phyloP scores from a whole-genome alignment of 2,797 vertebrate species.

The Iguana delicatissima region DNA sequence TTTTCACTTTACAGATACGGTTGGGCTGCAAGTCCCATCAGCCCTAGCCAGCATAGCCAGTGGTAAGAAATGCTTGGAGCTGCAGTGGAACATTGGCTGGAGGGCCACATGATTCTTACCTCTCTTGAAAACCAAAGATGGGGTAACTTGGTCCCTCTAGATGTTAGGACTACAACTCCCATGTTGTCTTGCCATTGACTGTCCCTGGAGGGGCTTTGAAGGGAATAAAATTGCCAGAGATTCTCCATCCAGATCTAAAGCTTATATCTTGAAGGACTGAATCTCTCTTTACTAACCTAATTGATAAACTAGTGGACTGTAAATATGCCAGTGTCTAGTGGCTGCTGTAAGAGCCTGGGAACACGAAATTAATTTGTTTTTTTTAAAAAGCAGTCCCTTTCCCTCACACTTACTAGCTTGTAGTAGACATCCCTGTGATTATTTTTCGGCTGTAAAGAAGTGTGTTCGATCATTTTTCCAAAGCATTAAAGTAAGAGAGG shows the following conservation, averaged over 20 bases:
- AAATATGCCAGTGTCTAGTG: background rate
- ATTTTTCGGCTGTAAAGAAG: background rate
- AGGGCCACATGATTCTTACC: too few species aligned
- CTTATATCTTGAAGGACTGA: background rate
- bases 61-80: too few species aligned
- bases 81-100: too few species aligned
- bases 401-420: background rate
- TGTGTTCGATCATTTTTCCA: background rate
- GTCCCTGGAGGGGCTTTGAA: background rate
- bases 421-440: too few species aligned
- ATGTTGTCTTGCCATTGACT: background rate
- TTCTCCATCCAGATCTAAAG: background rate
- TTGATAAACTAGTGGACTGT: background rate
- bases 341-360: background rate
- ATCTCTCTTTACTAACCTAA: background rate
- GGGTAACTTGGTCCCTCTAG: background rate
- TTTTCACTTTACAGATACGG: background rate
- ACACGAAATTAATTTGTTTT: slow-evolving; percentile 3
- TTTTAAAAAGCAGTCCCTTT: background rate
- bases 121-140: background rate
- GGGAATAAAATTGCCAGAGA: background rate
- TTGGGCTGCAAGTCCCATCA: background rate
- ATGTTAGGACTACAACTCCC: background rate
- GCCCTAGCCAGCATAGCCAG: too few species aligned
- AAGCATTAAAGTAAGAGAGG: slow-evolving; percentile 1